Conservation (phyloP, 2,888 invertebrate genomes). For the Eupithecia insigniata region DNA sequence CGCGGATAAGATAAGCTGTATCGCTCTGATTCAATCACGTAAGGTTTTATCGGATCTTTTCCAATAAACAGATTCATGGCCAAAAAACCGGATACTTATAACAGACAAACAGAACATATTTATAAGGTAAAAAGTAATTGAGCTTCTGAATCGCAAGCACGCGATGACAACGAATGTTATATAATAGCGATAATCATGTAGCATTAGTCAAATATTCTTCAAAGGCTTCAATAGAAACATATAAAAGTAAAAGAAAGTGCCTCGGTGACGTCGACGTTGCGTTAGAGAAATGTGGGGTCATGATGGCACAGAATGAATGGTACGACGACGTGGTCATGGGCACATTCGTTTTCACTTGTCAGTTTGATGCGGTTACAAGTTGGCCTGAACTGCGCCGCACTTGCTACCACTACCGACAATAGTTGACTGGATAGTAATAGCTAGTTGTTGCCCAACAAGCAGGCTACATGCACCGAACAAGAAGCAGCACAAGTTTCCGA, state of each 20-base stretch:
- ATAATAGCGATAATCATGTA: neutral
- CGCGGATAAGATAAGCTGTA: conserved; percentile 52
- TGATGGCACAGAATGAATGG: conserved; percentile 44
- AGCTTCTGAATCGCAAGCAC: neutral
- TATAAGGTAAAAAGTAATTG: neutral
- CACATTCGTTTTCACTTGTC: conserved; percentile 63
- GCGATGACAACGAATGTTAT: neutral
- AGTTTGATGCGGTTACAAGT: conserved; percentile 49
- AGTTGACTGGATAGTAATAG: conserved; percentile 40
- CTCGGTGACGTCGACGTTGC: conserved; percentile 28
- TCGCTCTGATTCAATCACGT: conserved; percentile 50
- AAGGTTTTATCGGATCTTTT: conserved; percentile 45
- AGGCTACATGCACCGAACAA: conserved; percentile 38
- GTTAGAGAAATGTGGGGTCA: conserved; percentile 61
- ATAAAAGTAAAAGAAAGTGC: conserved; percentile 45
- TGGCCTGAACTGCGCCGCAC: conserved; percentile 37
- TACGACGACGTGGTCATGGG: conserved; percentile 44
- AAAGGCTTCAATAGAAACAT: conserved; percentile 12
- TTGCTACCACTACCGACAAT: conserved; percentile 37
- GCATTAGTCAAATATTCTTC: neutral
- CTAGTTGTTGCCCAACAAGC: conserved; percentile 41
- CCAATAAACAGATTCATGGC: conserved; percentile 47
- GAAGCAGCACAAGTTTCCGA: conserved; percentile 44
- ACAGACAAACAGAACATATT: neutral
- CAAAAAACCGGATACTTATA: neutral